Base-by-base conservation (phyloP, 2,113 vertebrate genomes). In the Otolemur garnettii region DNA sequence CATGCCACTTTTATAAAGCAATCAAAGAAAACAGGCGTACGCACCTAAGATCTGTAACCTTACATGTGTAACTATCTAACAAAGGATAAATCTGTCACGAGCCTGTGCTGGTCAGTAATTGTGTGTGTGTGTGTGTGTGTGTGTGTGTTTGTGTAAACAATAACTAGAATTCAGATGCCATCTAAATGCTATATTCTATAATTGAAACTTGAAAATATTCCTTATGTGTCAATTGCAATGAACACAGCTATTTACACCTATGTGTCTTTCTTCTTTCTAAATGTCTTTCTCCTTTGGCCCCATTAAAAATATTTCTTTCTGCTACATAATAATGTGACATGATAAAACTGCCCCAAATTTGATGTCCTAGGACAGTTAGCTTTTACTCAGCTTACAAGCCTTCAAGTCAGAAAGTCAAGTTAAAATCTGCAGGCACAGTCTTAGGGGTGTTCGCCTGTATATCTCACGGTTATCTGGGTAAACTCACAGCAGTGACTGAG, bases 1-100 rank as follows among this genome's bases (percentile, higher is more conserved):
- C 71, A 91, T 86, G 75, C 83, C 30, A 86, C 35, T 45, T 96
- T 84, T 90, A 81, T 69, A 95, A 87, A 83, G 69, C 64, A 95
- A 91, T 50, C 62, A 57, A 38, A 96, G 69, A 96, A 95, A 96
- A 94, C 21, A 71, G 15, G 30, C 79, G 64, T 91, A 87, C 13
- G 85, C 79, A 78, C 18, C 21, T 38, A 92, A 96, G 82, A 93
- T 59, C 74, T 30, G 7, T 5, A 93, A 13, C 69, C 53, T 78
- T 89, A 80, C 12, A 68, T 33, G 18, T 81, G 11, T 88, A 78
- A 90, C 60, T 91, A 80, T n/a, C 50, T 80, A n/a, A 83, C 50
- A 95, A 81, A 95, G 21, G 13, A 64, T 60, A 95, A 74, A 24
- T 59, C 2, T 79, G 83, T 87, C 24, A 84, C 62, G 45, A 7